These are phyloP conservation scores for Julus scanicus DNA, from an alignment of 2,888 invertebrate genomes.

Conservation along the genomic window DNA sequence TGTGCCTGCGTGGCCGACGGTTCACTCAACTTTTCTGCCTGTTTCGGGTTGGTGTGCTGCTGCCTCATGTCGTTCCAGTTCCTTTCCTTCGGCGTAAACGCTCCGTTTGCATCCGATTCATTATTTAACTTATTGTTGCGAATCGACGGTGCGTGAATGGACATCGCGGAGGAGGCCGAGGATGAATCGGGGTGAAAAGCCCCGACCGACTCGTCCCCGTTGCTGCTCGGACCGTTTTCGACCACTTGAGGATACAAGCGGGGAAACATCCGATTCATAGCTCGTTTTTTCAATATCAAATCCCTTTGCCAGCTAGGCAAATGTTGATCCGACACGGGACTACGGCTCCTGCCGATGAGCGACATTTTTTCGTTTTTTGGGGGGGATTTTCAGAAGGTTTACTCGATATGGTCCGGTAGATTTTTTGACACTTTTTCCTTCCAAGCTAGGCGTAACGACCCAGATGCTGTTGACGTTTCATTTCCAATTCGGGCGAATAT, in stretches of 20 bases:
- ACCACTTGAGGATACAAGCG: background rate
- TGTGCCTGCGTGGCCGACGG: no score
- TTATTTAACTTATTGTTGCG: background rate
- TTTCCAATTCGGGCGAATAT: no score
- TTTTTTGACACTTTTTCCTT: no score
- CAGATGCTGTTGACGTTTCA: no score
- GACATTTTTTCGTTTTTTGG: background rate
- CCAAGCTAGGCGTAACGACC: no score
- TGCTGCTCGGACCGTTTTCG: background rate
- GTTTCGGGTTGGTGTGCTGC: no score
- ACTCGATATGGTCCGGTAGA: no score
- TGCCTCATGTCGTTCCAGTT: no score
- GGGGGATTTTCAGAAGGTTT: background rate
- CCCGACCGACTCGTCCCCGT: background rate
- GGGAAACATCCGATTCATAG: slow-evolving; percentile 44
- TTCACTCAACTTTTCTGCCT: no score
- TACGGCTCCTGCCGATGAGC: background rate
- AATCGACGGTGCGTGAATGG: background rate
- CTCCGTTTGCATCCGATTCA: no score
- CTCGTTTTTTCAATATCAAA: slow-evolving; percentile 55
- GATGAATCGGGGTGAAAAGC: no score
- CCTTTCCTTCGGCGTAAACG: no score
- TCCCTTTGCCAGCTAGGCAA: slow-evolving; percentile 56
- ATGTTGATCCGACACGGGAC: background rate
- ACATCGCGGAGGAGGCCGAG: background rate